Evolutionary conservation across 2,888 invertebrate species (phyloP).

Genomic region (Bruchidius siliquastri): DNA sequence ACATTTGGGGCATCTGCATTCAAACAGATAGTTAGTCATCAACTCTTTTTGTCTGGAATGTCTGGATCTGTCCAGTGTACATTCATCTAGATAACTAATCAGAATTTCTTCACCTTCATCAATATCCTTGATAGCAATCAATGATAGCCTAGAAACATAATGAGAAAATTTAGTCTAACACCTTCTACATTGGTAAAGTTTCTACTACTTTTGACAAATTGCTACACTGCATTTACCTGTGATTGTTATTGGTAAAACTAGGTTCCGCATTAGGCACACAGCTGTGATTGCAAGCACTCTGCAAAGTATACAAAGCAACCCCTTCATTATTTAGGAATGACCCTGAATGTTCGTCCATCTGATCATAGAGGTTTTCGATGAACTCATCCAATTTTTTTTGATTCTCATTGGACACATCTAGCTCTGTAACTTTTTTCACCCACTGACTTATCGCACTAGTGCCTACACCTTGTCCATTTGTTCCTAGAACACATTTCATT

Average conservation of each 20-base stretch:
- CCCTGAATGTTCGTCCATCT: slow-evolving; percentile 72
- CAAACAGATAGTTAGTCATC: slow-evolving; percentile 75
- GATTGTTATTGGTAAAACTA: slow-evolving; percentile 79
- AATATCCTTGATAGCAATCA: slow-evolving; percentile 70
- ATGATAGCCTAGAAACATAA: slow-evolving; percentile 50
- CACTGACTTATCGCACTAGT: slow-evolving; percentile 85
- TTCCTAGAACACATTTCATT: slow-evolving; percentile 53
- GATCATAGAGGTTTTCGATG: slow-evolving; percentile 77
- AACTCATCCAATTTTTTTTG: slow-evolving; percentile 62
- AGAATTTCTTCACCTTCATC: slow-evolving; percentile 80
- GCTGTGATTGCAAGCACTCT: slow-evolving; percentile 89
- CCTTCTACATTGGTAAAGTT: too few relatives aligned
- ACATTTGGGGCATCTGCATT: slow-evolving; percentile 80
- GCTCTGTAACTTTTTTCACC: slow-evolving; percentile 70
- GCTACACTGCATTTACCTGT: slow-evolving; percentile 37
- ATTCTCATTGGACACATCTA: slow-evolving; percentile 64
- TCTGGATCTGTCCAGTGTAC: slow-evolving; percentile 71
- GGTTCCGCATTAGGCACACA: slow-evolving; percentile 86
- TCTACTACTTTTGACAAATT: too few relatives aligned
- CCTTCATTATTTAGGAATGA: slow-evolving; percentile 90
- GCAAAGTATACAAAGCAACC: slow-evolving; percentile 79
- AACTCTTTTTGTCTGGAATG: slow-evolving; percentile 81
- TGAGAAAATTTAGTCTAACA: background rate
- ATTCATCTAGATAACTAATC: slow-evolving; percentile 87
- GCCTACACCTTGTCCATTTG: slow-evolving; percentile 94